A percentile compares a stretch with the other conserved stretches of the same genome.
Conservation (phyloP, 2,113 vertebrate species). For the Rousettus leschenaultii region DNA sequence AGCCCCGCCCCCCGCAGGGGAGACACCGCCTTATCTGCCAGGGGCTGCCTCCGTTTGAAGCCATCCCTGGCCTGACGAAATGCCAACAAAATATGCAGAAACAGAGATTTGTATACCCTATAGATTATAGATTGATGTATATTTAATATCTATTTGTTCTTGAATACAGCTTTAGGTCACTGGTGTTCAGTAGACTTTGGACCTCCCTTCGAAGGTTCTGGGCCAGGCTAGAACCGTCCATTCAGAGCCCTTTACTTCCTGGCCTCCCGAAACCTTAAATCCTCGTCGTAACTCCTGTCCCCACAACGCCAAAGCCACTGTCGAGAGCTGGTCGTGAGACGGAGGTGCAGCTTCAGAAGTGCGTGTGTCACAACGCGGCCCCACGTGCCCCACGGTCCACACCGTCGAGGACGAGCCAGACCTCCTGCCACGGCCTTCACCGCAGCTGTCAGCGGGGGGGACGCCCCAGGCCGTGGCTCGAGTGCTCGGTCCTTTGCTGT, state of each 20-base stretch:
- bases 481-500: not conserved
- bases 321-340: not conserved
- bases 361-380: no score
- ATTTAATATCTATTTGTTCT: not conserved
- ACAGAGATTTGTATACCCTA: fast-evolving
- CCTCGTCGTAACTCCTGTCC: not conserved
- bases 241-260: not conserved
- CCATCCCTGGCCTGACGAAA: not conserved
- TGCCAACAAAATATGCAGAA: not conserved
- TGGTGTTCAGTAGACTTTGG: not conserved
- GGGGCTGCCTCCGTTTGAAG: no score
- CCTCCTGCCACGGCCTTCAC: not conserved
- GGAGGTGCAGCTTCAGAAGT: not conserved
- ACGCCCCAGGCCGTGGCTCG: fast-evolving
- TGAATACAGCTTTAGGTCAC: not conserved
- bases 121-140: fast-evolving
- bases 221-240: no score
- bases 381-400: fast-evolving
- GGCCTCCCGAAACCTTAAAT: not conserved
- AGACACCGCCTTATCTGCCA: no score
- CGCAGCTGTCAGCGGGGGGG: not conserved
- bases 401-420: not conserved
- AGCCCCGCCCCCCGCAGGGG: fast-evolving
- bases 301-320: not conserved
- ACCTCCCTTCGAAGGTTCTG: not conserved